Percentiles rank a stretch among this genome's conserved stretches.
Conservation (phyloP, 1,140 invertebrate genomes). For the Hetaerina americana region DNA sequence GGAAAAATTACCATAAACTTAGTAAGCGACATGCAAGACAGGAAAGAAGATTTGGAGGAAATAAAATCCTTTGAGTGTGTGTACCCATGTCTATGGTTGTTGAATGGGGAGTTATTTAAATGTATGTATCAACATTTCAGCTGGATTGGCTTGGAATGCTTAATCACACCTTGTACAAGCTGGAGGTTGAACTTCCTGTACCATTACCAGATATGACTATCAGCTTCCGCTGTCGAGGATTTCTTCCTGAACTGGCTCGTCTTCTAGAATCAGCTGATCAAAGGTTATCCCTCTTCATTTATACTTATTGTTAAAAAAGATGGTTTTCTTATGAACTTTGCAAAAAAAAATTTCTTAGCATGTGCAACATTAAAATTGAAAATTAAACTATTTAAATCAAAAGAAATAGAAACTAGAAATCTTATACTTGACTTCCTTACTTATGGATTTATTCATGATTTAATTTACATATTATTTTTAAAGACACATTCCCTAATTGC, state of each 20-base stretch:
- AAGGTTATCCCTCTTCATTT: slow-evolving; percentile 14
- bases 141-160: slow-evolving; percentile 17
- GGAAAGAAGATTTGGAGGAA: not conserved
- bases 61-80: no score
- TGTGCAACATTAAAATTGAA: no score
- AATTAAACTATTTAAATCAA: no score
- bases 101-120: no score
- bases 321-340: not conserved
- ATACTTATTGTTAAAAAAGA: not conserved
- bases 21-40: not conserved
- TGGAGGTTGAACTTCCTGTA: slow-evolving; percentile 10
- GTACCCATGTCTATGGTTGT: no score
- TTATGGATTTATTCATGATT: no score
- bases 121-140: slow-evolving; percentile 8
- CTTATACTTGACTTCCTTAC: no score
- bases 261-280: slow-evolving; percentile 27
- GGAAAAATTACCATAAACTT: no score
- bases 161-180: slow-evolving; percentile 14
- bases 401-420: no score
- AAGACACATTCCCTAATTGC: no score
- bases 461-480: no score
- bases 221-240: slow-evolving; percentile 36
- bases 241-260: slow-evolving; percentile 29
- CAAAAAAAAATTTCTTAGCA: no score
- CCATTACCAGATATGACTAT: slow-evolving; percentile 24